These are phyloP conservation scores for Mandrillus leucophaeus DNA, from an alignment of 2,113 vertebrate species.

Conservation along the genomic window DNA sequence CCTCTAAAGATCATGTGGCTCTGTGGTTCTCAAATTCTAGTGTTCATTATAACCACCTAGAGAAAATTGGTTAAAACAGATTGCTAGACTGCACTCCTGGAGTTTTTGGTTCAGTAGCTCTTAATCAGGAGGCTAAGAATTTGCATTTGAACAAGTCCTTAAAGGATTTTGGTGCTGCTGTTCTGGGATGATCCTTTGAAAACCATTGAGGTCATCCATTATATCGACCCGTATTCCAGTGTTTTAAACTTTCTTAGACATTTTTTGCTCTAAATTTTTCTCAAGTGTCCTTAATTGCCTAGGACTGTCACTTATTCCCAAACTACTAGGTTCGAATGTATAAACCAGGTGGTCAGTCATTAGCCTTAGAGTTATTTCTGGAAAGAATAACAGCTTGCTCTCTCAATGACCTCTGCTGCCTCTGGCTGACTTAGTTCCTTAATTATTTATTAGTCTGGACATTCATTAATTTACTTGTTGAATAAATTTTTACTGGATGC, in stretches of 20 bases:
- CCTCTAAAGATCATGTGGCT: neutral
- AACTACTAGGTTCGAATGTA: neutral
- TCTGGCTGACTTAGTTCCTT: neutral
- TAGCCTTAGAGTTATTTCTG: slow-evolving; percentile 42
- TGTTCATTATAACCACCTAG: neutral
- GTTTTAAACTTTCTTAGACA: neutral
- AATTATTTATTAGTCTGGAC: neutral
- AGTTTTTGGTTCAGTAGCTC: neutral
- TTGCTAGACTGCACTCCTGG: neutral
- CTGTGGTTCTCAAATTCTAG: neutral
- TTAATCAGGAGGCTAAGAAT: neutral
- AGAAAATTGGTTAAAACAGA: neutral
- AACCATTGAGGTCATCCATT: neutral
- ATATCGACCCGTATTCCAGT: neutral
- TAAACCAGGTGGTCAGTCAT: slow-evolving; percentile 31
- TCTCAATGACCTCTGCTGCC: neutral
- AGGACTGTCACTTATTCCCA: neutral
- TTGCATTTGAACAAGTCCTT: neutral
- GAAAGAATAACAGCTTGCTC: slow-evolving; percentile 41
- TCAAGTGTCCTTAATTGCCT: slow-evolving; percentile 8
- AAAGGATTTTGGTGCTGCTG: neutral
- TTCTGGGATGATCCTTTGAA: neutral
- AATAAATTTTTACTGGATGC: neutral
- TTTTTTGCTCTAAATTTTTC: slow-evolving; percentile 23
- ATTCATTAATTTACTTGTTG: neutral